phyloP scores from a whole-genome alignment of 1,140 invertebrate genomes.

The Druon quercuslanigerum region DNA sequence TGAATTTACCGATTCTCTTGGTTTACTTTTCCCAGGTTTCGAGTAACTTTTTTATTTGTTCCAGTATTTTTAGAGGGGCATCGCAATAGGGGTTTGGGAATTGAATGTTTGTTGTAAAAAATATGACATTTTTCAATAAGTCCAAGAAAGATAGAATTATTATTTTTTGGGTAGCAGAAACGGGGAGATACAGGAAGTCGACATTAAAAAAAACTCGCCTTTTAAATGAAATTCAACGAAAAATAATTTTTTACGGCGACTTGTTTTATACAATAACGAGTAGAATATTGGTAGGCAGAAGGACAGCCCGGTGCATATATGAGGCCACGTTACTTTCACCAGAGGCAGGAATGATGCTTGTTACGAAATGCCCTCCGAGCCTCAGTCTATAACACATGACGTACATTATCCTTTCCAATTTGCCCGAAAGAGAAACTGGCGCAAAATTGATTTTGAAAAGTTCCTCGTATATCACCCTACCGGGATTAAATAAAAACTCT shows the following conservation, averaged over 20 bases:
- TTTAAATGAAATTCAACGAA: no score
- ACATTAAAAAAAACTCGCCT: no score
- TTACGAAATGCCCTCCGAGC: constrained; percentile 1
- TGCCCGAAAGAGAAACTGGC: not conserved
- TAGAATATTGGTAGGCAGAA: constrained; percentile 16
- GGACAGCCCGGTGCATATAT: not conserved
- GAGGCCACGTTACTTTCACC: constrained; percentile 16
- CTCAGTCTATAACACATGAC: not conserved
- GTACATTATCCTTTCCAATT: not conserved
- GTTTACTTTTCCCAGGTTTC: constrained; percentile 8
- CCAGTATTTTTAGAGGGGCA: not conserved
- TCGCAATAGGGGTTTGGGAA: no score
- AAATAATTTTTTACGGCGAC: no score
- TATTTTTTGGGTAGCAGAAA: no score
- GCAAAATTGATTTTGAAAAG: not conserved
- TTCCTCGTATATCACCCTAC: not conserved
- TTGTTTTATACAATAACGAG: no score
- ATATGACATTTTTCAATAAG: no score
- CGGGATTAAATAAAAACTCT: no score
- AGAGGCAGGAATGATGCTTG: not conserved
- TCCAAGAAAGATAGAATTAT: no score
- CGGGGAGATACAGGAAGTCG: no score
- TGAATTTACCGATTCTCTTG: not conserved
- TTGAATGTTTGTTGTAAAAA: no score
- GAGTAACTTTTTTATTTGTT: not conserved